A percentile compares a stretch with the other conserved stretches of the same genome.
phyloP scores from a whole-genome alignment of 64 coral and sea anemone species.

The Montipora cactus region DNA sequence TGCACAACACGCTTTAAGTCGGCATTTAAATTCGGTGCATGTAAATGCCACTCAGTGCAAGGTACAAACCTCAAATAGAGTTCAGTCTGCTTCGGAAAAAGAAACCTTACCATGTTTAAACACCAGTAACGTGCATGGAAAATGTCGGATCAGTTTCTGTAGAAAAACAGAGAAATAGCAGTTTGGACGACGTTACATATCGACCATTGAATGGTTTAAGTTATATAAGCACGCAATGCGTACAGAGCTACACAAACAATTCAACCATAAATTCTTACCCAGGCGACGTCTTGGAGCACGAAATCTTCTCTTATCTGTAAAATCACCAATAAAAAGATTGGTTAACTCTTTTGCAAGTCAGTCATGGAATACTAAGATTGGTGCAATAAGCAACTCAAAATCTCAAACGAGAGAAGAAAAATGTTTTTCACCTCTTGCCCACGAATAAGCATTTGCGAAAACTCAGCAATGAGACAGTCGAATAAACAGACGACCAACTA shows the following conservation, averaged over 20 bases:
- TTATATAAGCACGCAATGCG: too few species aligned
- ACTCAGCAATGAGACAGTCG: slow-evolving; percentile 29
- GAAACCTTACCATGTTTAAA: slow-evolving; percentile 15
- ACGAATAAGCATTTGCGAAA: slow-evolving; percentile 28
- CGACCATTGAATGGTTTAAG: background rate
- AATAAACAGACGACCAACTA: slow-evolving; percentile 29
- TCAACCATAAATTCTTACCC: background rate
- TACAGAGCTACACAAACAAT: too few species aligned
- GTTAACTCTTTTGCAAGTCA: background rate
- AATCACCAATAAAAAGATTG: background rate
- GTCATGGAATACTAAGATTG: background rate
- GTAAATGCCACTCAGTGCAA: too few species aligned
- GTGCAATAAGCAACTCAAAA: background rate
- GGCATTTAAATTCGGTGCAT: too few species aligned
- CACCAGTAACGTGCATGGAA: background rate
- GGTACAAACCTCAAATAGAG: too few species aligned
- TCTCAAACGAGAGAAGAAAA: background rate
- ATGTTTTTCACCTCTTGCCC: background rate
- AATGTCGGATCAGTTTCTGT: slow-evolving; percentile 9
- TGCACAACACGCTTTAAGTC: too few species aligned
- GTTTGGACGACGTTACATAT: background rate
- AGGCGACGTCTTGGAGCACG: slow-evolving; percentile 4
- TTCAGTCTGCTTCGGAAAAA: background rate
- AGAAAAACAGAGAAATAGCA: background rate
- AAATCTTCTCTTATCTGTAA: slow-evolving; percentile 23